A percentile compares a stretch with the other conserved stretches of the same genome.
Evolutionary conservation across 2,797 vertebrate species (phyloP).

Genomic region (Pangasius sanitwongsei): DNA sequence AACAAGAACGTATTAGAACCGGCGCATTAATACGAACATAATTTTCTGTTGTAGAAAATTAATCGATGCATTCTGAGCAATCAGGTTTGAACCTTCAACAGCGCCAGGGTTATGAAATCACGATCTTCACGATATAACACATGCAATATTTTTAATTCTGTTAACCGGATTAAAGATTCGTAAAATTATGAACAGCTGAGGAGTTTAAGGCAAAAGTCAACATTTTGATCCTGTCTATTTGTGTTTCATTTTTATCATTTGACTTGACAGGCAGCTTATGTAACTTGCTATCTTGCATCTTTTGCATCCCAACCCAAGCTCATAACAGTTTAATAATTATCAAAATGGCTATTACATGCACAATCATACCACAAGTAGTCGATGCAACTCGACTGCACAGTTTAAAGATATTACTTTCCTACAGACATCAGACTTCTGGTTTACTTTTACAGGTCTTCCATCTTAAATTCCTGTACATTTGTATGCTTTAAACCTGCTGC

Average conservation of each 20-base stretch:
- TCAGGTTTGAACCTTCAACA: too few species aligned
- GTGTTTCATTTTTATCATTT: too few species aligned
- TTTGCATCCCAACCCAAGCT: not conserved
- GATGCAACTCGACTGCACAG: not conserved
- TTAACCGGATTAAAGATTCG: too few species aligned
- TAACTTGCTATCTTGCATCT: too few species aligned
- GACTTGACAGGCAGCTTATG: too few species aligned
- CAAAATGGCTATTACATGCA: not conserved
- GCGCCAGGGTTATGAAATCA: too few species aligned
- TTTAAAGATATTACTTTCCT: not conserved
- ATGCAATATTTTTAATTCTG: too few species aligned
- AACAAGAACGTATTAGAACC: not conserved
- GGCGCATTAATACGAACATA: not conserved
- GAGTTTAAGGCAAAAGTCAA: not conserved
- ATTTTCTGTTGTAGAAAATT: not conserved
- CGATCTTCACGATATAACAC: too few species aligned
- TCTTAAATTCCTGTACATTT: not conserved
- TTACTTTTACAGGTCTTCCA: not conserved
- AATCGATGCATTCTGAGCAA: not conserved
- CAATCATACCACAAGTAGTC: too few species aligned
- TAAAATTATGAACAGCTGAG: not conserved
- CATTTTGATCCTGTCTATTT: not conserved
- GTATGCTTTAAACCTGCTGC: not conserved
- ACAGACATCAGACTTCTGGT: not conserved
- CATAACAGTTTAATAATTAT: not conserved